phyloP scores from a whole-genome alignment of 2,797 vertebrate genomes.

The Champsocephalus gunnari region DNA sequence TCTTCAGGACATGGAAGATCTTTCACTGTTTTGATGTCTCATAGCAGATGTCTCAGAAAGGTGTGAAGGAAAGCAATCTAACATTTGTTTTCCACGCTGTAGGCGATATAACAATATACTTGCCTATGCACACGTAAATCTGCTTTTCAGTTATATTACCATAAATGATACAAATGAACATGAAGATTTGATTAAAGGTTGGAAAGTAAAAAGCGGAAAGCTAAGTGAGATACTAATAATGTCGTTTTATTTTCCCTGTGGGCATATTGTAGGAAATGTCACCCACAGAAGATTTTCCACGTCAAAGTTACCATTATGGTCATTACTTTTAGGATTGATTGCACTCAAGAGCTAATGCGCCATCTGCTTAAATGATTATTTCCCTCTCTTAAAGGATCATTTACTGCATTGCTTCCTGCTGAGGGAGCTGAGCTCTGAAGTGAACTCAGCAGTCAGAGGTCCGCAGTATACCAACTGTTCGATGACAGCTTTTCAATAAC shows the following conservation, averaged over 20 bases:
- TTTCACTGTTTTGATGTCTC: conserved; percentile 41
- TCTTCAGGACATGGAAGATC: conserved; percentile 40
- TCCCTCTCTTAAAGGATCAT: conserved; percentile 25
- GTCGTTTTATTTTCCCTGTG: conserved; percentile 4
- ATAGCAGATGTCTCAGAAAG: conserved; percentile 27
- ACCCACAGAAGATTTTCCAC: conserved; percentile 13
- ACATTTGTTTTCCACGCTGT: conserved; percentile 37
- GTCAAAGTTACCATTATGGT: conserved; percentile 36
- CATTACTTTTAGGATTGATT: conserved; percentile 43
- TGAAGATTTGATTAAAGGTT: background rate
- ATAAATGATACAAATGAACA: background rate
- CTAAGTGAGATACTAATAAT: background rate
- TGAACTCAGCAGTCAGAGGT: conserved; percentile 46
- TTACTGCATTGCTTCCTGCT: conserved; percentile 26
- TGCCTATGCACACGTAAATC: background rate
- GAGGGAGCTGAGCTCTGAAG: conserved; percentile 25
- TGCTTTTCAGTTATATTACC: background rate
- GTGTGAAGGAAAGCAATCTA: background rate
- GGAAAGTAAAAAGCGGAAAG: background rate
- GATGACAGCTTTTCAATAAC: conserved; percentile 54
- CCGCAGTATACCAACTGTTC: conserved; percentile 32
- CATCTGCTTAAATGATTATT: conserved; percentile 39
- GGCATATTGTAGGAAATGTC: conserved; percentile 33
- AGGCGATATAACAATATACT: conserved; percentile 9
- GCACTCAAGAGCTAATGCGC: conserved; percentile 15